phyloP scores from a whole-genome alignment of 1,140 invertebrate species.

The Ceratina japonica region DNA sequence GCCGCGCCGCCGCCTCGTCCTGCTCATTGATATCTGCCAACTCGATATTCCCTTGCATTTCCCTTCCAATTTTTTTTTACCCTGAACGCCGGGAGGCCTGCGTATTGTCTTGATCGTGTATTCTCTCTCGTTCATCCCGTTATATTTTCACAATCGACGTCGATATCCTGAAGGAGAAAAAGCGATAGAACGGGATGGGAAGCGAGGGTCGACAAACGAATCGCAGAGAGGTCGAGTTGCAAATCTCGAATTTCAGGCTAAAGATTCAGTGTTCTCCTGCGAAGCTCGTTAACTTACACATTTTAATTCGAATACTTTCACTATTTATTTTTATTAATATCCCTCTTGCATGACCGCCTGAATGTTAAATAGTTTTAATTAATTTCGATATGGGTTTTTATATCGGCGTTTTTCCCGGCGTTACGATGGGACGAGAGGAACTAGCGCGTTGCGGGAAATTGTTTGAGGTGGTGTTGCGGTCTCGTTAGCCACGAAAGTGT shows the following conservation, averaged over 20 bases:
- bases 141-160: background rate
- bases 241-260: slow-evolving; percentile 32
- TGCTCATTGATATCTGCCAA: slow-evolving; percentile 46
- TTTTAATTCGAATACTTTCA: background rate
- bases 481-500: background rate
- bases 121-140: background rate
- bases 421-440: no score
- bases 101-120: background rate
- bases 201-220: background rate
- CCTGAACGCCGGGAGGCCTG: background rate
- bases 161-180: background rate
- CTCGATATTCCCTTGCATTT: slow-evolving; percentile 21
- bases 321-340: background rate
- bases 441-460: background rate
- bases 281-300: background rate
- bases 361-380: background rate
- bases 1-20: background rate
- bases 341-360: no score
- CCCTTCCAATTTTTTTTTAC: background rate
- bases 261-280: slow-evolving; percentile 7
- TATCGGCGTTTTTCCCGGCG: background rate
- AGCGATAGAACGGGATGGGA: background rate
- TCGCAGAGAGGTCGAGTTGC: slow-evolving; percentile 27
- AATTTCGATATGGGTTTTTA: background rate
- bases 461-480: background rate